Base-by-base conservation (phyloP, 1,140 invertebrate genomes). In the Helicoverpa armigera region DNA sequence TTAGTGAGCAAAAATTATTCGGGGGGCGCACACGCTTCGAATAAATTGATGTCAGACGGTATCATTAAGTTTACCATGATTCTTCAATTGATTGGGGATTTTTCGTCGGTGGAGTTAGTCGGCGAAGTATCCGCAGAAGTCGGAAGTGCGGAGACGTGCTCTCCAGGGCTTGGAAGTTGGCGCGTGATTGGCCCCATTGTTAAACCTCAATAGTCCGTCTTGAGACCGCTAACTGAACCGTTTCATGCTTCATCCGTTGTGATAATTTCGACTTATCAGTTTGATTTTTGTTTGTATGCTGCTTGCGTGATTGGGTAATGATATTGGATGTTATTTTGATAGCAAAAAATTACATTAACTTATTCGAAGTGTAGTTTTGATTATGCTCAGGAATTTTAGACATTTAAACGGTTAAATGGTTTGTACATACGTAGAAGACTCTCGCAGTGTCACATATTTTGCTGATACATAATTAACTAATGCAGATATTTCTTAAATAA, bases 111-210 rank as follows among this genome's bases (percentile, higher is more conserved):
- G 70, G 53, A 86, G 60, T 77, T 77, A 77, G 43, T 77, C 67
- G 12, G 78, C 58, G 84, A 84, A 87, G 84, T 87, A 81, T 83
- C 82, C 58, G 76, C 74, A 88, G 23, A 23, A 91, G 84, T 91
- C 86, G 88, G 90, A 90, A 90, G 88, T 90, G 81, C 67, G 84
- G 85, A 83, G 85, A 93, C 90, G 89, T 92, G 91, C 88, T 87
- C 84, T 87, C 82, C 65, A 85, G 87, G 85, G 89, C 84, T 87
- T 84, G 82, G 83, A 89, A 91, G 85, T 92, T 89, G 84, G 84
- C 77, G 77, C 83, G 83, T 93, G 91, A 93, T 91, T 93, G 92
- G 88, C 84, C 80, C 89, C 85, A 93, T 93, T 92, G 92, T 91
- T 81, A 85, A 87, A 83, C 81, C 77, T 91, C 90, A 90, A 92